Conservation (phyloP, 1,140 invertebrate genomes). For the Diploscapter pachys region DNA sequence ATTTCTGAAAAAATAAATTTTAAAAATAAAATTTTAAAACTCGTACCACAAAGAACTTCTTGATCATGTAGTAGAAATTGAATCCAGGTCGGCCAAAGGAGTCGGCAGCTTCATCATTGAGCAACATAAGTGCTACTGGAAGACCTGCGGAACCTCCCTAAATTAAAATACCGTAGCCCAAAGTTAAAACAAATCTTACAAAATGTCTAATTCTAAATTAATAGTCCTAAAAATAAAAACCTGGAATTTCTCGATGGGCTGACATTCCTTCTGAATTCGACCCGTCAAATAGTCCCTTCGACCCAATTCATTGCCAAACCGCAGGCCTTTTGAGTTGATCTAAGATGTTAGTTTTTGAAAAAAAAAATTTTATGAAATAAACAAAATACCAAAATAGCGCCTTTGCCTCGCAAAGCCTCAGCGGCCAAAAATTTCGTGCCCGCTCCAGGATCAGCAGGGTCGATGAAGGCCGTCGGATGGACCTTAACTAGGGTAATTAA, state of each 20-base stretch:
- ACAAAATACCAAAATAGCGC: constrained; percentile 53
- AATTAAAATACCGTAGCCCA: background rate
- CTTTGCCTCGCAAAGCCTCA: constrained; percentile 59
- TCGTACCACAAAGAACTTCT: constrained; percentile 51
- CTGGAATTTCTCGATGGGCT: constrained; percentile 25
- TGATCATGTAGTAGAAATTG: constrained; percentile 57
- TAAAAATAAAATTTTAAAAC: background rate
- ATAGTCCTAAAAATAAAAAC: background rate
- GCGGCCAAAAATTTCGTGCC: constrained; percentile 59
- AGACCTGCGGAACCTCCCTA: constrained; percentile 32
- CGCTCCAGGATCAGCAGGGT: constrained; percentile 53
- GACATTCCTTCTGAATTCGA: constrained; percentile 42
- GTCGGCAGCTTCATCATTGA: constrained; percentile 56
- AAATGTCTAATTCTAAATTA: background rate
- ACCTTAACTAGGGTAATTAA: constrained; percentile 15
- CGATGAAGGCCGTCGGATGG: constrained; percentile 59
- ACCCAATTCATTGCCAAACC: constrained; percentile 59
- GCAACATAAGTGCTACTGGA: constrained; percentile 51
- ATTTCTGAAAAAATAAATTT: constrained; percentile 36
- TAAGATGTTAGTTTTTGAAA: constrained; percentile 24
- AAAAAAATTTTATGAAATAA: background rate
- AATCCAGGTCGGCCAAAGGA: constrained; percentile 57
- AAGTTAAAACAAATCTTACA: background rate
- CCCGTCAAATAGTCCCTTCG: constrained; percentile 55
- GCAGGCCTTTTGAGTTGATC: constrained; percentile 53